phyloP scores from a whole-genome alignment of 2,888 invertebrate species.

The Dioctria rufipes region DNA sequence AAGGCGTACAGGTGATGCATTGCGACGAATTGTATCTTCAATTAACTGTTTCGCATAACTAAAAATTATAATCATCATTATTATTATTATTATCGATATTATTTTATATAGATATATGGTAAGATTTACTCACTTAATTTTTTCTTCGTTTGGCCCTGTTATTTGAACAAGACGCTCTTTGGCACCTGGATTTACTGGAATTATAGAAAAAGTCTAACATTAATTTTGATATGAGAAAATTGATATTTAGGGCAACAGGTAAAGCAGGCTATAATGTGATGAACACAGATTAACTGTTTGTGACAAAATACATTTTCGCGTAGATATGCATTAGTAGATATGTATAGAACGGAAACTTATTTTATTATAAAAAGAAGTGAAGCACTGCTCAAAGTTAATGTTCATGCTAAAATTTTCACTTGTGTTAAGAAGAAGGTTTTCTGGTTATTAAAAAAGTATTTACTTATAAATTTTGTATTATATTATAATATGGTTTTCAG shows the following conservation, averaged over 20 bases:
- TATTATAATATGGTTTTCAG: too few species aligned
- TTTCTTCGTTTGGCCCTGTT: slow-evolving; percentile 93
- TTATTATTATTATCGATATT: not conserved
- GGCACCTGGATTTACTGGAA: slow-evolving; percentile 92
- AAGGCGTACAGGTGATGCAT: slow-evolving; percentile 90
- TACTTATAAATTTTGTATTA: too few species aligned
- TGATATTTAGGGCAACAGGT: too few species aligned
- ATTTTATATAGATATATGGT: slow-evolving; percentile 13
- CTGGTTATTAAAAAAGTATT: too few species aligned
- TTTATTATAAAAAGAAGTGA: too few species aligned
- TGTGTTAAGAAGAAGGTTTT: too few species aligned
- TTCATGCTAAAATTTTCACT: not conserved
- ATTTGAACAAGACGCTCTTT: slow-evolving; percentile 97
- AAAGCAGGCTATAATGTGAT: too few species aligned
- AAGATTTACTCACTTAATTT: slow-evolving; percentile 80
- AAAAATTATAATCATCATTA: slow-evolving; percentile 59
- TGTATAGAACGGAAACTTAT: too few species aligned
- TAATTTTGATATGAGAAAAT: not conserved
- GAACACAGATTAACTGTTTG: too few species aligned
- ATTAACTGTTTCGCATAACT: slow-evolving; percentile 94
- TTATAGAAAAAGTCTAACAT: slow-evolving; percentile 52
- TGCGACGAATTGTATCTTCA: slow-evolving; percentile 94
- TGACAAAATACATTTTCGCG: too few species aligned
- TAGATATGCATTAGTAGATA: too few species aligned
- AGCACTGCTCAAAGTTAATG: not conserved